These are phyloP conservation scores for Sinohyriopsis cumingii DNA, from an alignment of 2,888 invertebrate species.

Conservation along the genomic window DNA sequence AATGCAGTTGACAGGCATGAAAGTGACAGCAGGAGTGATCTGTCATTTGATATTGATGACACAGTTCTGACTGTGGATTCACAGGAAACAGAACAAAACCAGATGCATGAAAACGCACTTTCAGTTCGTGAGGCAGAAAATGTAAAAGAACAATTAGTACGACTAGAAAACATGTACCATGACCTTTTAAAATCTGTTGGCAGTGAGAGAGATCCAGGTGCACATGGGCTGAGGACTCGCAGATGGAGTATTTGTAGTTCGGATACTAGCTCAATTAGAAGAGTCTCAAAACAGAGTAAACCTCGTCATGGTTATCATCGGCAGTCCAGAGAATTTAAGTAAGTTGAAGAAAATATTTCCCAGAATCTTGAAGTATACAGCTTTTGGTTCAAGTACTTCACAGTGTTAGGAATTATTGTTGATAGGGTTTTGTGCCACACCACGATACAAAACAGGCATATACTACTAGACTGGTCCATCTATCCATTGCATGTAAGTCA, in stretches of 20 bases:
- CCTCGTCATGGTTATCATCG: constrained; percentile 34
- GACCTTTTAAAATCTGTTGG: constrained; percentile 54
- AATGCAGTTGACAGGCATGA: constrained; percentile 42
- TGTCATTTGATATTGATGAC: constrained; percentile 62
- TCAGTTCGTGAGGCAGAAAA: constrained; percentile 33
- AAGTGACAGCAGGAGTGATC: constrained; percentile 52
- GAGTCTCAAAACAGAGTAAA: constrained; percentile 36
- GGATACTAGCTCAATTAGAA: constrained; percentile 55
- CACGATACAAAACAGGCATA: too few relatives aligned
- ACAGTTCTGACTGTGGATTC: constrained; percentile 60
- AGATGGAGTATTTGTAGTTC: constrained; percentile 64
- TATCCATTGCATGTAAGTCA: too few relatives aligned
- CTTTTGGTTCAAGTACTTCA: neutral
- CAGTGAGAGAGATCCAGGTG: constrained; percentile 37
- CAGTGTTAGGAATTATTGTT: neutral
- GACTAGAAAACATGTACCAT: constrained; percentile 64
- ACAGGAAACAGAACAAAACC: constrained; percentile 41
- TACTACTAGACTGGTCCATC: too few relatives aligned
- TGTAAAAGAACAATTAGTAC: constrained; percentile 54
- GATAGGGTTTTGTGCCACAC: neutral
- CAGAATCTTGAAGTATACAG: neutral
- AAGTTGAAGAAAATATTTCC: constrained; percentile 1
- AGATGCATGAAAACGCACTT: constrained; percentile 27
- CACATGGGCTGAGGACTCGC: constrained; percentile 17
- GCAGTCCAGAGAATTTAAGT: constrained; percentile 38